Conservation (phyloP, 2,888 invertebrate genomes). For the Lasioglossum morio region DNA sequence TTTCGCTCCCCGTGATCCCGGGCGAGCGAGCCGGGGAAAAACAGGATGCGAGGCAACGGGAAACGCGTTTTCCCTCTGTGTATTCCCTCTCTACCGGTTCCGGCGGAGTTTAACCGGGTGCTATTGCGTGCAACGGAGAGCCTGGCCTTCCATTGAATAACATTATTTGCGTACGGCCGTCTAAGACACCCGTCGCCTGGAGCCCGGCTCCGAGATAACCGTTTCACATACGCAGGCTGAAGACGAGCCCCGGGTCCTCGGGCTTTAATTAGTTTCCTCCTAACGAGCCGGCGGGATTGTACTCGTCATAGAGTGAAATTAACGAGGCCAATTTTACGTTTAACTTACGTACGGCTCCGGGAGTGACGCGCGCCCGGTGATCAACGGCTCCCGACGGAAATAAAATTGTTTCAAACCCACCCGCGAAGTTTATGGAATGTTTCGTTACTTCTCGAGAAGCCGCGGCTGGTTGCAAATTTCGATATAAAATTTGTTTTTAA, state of each 20-base stretch:
- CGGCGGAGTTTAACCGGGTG: not conserved
- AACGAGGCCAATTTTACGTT: slow-evolving; percentile 71
- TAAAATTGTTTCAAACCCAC: not conserved
- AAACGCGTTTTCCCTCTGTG: not conserved
- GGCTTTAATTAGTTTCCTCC: slow-evolving; percentile 58
- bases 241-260: slow-evolving; percentile 44
- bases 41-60: not conserved
- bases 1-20: not conserved
- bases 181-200: slow-evolving; percentile 34
- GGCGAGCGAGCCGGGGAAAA: not conserved
- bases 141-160: slow-evolving; percentile 37
- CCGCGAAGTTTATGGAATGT: not conserved
- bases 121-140: not conserved
- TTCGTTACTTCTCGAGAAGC: not conserved
- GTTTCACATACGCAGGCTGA: slow-evolving; percentile 32
- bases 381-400: slow-evolving; percentile 27
- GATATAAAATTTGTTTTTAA: no score
- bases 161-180: slow-evolving; percentile 44
- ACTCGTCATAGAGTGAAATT: slow-evolving; percentile 68
- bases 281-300: slow-evolving; percentile 62
- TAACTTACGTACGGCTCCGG: slow-evolving; percentile 49
- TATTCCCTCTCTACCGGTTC: not conserved
- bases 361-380: slow-evolving; percentile 41
- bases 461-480: not conserved
- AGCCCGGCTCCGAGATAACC: slow-evolving; percentile 49